These are phyloP conservation scores for Montipora capricornis DNA, from an alignment of 64 coral and sea anemone genomes.

Conservation along the genomic window DNA sequence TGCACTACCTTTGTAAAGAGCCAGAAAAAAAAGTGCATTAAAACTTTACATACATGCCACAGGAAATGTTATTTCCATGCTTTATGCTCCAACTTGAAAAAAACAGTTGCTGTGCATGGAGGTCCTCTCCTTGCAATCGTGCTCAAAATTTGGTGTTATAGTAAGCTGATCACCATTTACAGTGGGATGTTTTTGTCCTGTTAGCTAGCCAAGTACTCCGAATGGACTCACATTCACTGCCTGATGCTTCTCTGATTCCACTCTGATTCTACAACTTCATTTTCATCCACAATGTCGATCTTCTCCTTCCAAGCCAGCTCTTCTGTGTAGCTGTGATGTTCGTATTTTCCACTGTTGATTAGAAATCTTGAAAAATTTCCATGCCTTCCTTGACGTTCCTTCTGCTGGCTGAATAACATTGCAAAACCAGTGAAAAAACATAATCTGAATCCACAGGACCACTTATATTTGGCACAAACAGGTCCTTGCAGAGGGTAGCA, in stretches of 20 bases:
- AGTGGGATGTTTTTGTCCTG: neutral
- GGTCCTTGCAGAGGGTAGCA: constrained; percentile 41
- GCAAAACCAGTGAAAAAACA: constrained; percentile 51
- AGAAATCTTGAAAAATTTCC: constrained; percentile 17
- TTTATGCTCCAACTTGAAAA: constrained; percentile 68
- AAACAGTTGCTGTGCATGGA: constrained; percentile 78
- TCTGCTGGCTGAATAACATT: constrained; percentile 53
- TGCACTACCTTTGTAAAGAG: constrained; percentile 55
- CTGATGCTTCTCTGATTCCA: constrained; percentile 12
- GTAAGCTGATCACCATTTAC: neutral
- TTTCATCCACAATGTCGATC: constrained; percentile 31
- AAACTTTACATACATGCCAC: constrained; percentile 76
- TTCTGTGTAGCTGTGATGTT: constrained; percentile 36
- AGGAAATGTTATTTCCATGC: constrained; percentile 67
- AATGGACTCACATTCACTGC: constrained; percentile 32
- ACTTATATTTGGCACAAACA: constrained; percentile 63
- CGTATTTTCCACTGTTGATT: constrained; percentile 22
- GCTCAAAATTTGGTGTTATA: neutral
- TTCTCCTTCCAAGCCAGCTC: constrained; percentile 16
- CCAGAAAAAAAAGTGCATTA: constrained; percentile 42
- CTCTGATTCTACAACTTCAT: neutral
- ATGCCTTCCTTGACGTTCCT: constrained; percentile 53
- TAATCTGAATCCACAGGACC: constrained; percentile 64
- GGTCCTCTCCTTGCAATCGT: constrained; percentile 16
- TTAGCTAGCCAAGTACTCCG: neutral